Percentiles rank a stretch among this genome's conserved stretches.
phyloP scores from a whole-genome alignment of 2,797 vertebrate genomes.

The Leuciscus waleckii region DNA sequence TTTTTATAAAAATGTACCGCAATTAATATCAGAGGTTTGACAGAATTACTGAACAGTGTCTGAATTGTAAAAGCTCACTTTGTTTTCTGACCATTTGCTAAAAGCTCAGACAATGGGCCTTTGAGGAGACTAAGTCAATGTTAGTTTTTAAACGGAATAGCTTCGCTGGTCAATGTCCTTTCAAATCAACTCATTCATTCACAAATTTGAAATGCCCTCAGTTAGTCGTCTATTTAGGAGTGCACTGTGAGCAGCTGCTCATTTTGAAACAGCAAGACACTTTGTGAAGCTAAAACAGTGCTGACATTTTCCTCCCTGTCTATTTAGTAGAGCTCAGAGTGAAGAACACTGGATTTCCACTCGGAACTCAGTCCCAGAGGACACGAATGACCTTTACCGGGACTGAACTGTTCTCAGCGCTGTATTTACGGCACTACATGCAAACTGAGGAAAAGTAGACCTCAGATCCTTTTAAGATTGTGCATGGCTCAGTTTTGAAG shows the following conservation, averaged over 20 bases:
- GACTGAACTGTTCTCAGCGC: neutral
- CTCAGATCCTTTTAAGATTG: neutral
- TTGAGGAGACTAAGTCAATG: slow-evolving; percentile 17
- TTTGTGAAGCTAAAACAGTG: slow-evolving; percentile 36
- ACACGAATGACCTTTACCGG: neutral
- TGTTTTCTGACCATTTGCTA: neutral
- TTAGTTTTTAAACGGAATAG: slow-evolving; percentile 16
- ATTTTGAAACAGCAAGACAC: slow-evolving; percentile 16
- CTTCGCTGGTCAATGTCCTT: slow-evolving; percentile 23
- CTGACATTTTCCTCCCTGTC: slow-evolving; percentile 20
- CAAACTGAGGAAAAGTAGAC: neutral
- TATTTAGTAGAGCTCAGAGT: neutral
- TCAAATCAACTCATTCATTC: slow-evolving; percentile 37
- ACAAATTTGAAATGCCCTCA: slow-evolving; percentile 27
- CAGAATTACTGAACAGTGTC: neutral
- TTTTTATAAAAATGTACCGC: neutral
- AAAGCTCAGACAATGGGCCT: slow-evolving; percentile 19
- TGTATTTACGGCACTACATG: neutral
- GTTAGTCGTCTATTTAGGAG: neutral
- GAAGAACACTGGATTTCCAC: neutral
- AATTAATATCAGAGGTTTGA: neutral
- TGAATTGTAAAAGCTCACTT: neutral
- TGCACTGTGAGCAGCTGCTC: slow-evolving; percentile 33
- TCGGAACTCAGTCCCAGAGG: slow-evolving; percentile 16
- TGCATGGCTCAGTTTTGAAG: neutral